A percentile compares a stretch with the other conserved stretches of the same genome.
Conservation (phyloP, 2,888 invertebrate species). For the Torymus aiolomorphi region DNA sequence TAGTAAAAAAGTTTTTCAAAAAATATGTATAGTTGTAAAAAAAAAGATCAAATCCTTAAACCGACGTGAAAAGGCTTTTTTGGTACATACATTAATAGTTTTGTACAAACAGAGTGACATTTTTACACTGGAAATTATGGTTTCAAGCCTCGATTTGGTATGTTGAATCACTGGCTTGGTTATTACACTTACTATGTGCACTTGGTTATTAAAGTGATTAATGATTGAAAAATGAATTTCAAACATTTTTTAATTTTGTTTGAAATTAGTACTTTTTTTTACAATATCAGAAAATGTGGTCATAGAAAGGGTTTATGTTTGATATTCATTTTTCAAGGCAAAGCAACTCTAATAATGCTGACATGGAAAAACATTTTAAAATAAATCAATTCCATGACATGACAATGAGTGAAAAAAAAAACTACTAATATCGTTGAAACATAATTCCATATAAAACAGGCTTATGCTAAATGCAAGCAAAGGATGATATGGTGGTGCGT, state of each 20-base stretch:
- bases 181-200: conserved; percentile 4
- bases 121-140: conserved; percentile 21
- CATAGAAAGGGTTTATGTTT: conserved; percentile 9
- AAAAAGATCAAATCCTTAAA: conserved; percentile 26
- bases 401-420: conserved; percentile 26
- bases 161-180: neutral
- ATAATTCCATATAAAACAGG: conserved; percentile 73
- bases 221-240: conserved; percentile 26
- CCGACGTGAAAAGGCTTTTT: conserved; percentile 14
- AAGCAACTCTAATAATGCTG: conserved; percentile 32
- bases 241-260: conserved; percentile 16
- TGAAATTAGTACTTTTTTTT: neutral
- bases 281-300: neutral
- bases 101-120: conserved; percentile 12
- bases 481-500: conserved; percentile 57
- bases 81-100: conserved; percentile 9
- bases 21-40: conserved; percentile 21
- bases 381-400: conserved; percentile 36
- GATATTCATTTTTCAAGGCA: conserved; percentile 32
- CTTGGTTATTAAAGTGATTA: conserved; percentile 30
- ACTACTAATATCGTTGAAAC: conserved; percentile 69
- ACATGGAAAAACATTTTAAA: conserved; percentile 26
- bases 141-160: conserved; percentile 8
- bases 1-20: conserved; percentile 14
- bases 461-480: conserved; percentile 67